Conservation (phyloP, 2,888 invertebrate genomes). For the Megaustenia siamemsis region DNA sequence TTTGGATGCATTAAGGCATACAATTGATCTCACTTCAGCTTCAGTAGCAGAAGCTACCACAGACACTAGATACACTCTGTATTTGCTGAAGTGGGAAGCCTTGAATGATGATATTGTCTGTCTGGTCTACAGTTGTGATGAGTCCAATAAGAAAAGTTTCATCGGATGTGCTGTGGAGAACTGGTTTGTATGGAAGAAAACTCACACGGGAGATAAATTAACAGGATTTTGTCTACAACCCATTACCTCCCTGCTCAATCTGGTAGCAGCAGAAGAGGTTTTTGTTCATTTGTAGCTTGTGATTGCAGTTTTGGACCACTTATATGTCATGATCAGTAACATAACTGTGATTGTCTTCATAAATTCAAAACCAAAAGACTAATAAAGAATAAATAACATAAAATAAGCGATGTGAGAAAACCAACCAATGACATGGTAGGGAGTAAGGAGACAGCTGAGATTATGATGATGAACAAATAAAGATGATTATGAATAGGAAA, state of each 20-base stretch:
- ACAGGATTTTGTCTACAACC: background rate
- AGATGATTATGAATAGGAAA: too few species aligned
- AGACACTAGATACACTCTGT: background rate
- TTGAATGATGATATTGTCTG: background rate
- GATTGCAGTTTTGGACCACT: too few species aligned
- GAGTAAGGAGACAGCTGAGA: too few species aligned
- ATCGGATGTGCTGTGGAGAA: slow-evolving; percentile 9
- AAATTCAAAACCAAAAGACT: too few species aligned
- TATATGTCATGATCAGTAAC: too few species aligned
- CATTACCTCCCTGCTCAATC: background rate
- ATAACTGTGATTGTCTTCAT: too few species aligned
- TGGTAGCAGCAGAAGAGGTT: slow-evolving; percentile 9
- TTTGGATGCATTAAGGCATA: background rate
- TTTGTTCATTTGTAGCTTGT: too few species aligned
- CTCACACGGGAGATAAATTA: background rate
- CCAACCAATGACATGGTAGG: too few species aligned
- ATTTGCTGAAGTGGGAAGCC: slow-evolving; percentile 24
- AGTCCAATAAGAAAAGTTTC: background rate
- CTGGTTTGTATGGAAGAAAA: slow-evolving; percentile 31
- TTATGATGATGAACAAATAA: too few species aligned
- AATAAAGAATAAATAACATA: too few species aligned
- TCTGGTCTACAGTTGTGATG: background rate
- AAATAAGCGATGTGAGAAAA: too few species aligned
- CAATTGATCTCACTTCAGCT: background rate
- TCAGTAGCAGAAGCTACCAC: background rate